phyloP scores from a whole-genome alignment of 2,797 vertebrate species.

The Setipinna tenuifilis region DNA sequence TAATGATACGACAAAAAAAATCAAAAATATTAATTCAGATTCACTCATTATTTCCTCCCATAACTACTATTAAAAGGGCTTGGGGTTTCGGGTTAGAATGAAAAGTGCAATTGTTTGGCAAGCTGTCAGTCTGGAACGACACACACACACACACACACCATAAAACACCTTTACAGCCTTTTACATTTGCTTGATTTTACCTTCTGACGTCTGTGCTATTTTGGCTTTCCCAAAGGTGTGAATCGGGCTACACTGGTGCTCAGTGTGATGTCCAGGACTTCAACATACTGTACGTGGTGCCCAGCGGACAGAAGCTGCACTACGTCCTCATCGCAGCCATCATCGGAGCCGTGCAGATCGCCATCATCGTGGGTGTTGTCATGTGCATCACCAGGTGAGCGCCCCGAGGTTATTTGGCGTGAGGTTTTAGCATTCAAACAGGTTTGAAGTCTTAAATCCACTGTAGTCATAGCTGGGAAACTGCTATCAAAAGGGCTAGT shows the following conservation, averaged over 20 bases:
- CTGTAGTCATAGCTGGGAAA: neutral
- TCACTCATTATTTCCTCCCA: too few relatives aligned
- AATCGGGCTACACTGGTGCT: constrained; percentile 90
- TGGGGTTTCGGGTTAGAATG: neutral
- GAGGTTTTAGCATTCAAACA: too few relatives aligned
- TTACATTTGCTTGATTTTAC: neutral
- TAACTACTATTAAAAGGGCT: too few relatives aligned
- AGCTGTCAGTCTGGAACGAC: too few relatives aligned
- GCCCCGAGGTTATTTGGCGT: constrained; percentile 18
- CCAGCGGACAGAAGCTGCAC: constrained; percentile 96
- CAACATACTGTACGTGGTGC: constrained; percentile 97
- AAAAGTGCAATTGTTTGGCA: neutral
- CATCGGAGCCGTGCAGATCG: constrained; percentile 97
- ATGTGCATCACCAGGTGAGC: constrained; percentile 98
- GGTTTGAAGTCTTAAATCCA: neutral
- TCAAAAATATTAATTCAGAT: too few relatives aligned
- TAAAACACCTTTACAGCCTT: neutral
- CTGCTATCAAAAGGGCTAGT: neutral
- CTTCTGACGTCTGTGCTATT: neutral
- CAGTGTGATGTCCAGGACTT: constrained; percentile 94
- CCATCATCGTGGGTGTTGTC: constrained; percentile 95
- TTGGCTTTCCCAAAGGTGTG: constrained; percentile 75
- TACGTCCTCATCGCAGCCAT: constrained; percentile 98
- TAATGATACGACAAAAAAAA: too few relatives aligned
- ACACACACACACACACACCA: neutral